Evolutionary conservation across 2,113 vertebrate species (phyloP), one percentile per base, ranked within the genome.

Genomic region (Camelus bactrianus): DNA sequence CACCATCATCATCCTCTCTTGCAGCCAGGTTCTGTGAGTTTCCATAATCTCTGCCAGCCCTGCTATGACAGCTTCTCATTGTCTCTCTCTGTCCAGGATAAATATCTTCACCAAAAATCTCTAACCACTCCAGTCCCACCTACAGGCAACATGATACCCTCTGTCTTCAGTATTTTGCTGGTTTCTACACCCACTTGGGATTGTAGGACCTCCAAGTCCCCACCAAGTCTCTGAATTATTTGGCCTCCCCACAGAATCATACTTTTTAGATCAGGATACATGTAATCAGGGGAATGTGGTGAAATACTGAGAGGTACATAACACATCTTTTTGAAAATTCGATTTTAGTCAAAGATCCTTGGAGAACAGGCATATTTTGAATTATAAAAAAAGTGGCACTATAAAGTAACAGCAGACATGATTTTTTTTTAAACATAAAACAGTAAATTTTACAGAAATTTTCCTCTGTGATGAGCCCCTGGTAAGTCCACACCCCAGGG

Each of bases 361-460:
- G 26, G 38, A 76, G 58, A 93, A 88, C 1, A 75, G 79, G 13
- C 65, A 24, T 65, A 76, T 67, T 90, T 60, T 48, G 38, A 89
- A 70, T 81, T 69, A 80, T 60, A 11, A 91, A 83, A 95, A 95
- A 76, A 26, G 7, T 26, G 32, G 8, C 11, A 5, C 6, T 72
- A 93, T 76, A 28, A 75, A 38, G 20, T 54, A 75, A 38, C 24
- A 20, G 16, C 52, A 94, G 42, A 22, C 3, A 35, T 67, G 50
- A 35, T 48, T 26, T 77, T 89, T 81, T 89, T 93, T n/a, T 24
- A 20, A 62, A 72, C 16, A 79, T 8, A 15, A 58, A 92, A 95
- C 30, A 32, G 19, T 46, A 48, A 72, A 54, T 60, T 62, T n/a
- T 77, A n/a, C 2, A 60, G 38, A 60, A 64, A 89, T 48, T 15